Base-by-base conservation (phyloP, 2,113 vertebrate species). In the Aspidoscelis tigris region DNA sequence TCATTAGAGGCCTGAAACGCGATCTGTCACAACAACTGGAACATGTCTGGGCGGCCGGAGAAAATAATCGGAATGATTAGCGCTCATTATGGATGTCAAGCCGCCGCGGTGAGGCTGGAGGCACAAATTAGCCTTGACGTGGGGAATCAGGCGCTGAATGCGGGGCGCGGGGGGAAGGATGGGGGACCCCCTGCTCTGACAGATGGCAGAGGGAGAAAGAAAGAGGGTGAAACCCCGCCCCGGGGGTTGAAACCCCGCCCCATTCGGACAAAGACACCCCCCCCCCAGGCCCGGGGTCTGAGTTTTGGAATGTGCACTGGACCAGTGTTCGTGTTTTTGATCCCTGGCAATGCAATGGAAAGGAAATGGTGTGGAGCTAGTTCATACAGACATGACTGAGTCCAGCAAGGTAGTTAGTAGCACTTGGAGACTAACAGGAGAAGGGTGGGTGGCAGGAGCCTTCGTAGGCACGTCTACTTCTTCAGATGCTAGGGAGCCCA, bases 11-110 rank as follows among this genome's bases (percentile, higher is more conserved):
- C 21, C 69, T 95, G 96, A 97, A 97, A 98, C 79, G 95, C 91
- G 96, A 97, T 97, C 96, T 96, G 94, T 95, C 96, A 96, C 96
- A 97, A 97, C 96, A 97, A 96, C 96, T 97, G 97, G 94, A 95
- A 96, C 96, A 96, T 96, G 96, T 97, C 96, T 97, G 92, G 82
- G 85, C 88, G 53, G 95, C 94, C 93, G 94, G 94, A 93, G 89
- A 96, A 96, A 97, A 96, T 96, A 95, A 97, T 95, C 95, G 95
- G 95, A 91, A 93, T 97, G 97, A 98, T 97, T 96, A 97, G 94
- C 91, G 92, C 94, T 96, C 95, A 97, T 97, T 96, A 96, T 93
- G 92, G 88, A 94, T 94, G 97, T 97, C 97, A 97, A 95, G 93
- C 94, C 82, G 82, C 93, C 95, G 95, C 96, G 95, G 96, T 95